Percentiles rank a stretch among this genome's conserved stretches.
Evolutionary conservation across 1,140 invertebrate genomes (phyloP).

Genomic region (Plodia interpunctella): DNA sequence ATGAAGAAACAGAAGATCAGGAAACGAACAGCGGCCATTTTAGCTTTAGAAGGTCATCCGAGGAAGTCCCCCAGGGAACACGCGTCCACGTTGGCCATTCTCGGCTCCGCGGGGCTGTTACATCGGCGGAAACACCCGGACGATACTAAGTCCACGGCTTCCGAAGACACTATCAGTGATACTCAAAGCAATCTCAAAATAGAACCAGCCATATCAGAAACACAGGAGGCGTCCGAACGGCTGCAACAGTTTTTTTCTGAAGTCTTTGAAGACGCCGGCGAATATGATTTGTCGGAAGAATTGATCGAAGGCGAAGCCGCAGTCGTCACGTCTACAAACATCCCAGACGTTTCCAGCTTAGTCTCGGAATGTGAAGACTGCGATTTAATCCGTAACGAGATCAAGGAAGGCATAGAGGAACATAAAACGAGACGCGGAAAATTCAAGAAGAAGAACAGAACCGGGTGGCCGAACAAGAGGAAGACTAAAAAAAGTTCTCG

Average conservation of each 20-base stretch:
- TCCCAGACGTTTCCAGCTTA: constrained; percentile 58
- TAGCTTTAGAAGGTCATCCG: constrained; percentile 79
- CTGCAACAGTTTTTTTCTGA: constrained; percentile 66
- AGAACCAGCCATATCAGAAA: constrained; percentile 51
- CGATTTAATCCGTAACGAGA: constrained; percentile 63
- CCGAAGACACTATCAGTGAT: constrained; percentile 68
- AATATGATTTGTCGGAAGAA: constrained; percentile 62
- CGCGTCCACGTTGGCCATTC: constrained; percentile 88
- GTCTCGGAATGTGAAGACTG: constrained; percentile 63
- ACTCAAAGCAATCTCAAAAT: constrained; percentile 47
- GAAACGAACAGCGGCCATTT: constrained; percentile 46
- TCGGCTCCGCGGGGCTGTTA: constrained; percentile 80
- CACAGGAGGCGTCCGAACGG: constrained; percentile 58
- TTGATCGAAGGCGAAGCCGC: constrained; percentile 46
- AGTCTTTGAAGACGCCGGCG: constrained; percentile 65
- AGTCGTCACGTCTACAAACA: constrained; percentile 42
- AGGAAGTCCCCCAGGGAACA: constrained; percentile 91
- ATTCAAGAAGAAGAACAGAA: constrained; percentile 75
- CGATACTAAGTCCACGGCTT: constrained; percentile 67
- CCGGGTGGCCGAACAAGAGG: constrained; percentile 72
- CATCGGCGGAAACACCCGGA: constrained; percentile 75
- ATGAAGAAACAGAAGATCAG: constrained; percentile 64
- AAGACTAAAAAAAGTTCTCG: constrained; percentile 45
- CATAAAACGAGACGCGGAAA: constrained; percentile 44
- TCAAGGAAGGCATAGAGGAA: constrained; percentile 37